Evolutionary conservation across 2,888 invertebrate species (phyloP), one percentile per base, ranked within the genome.

Genomic region (Trachelus iudaicus): DNA sequence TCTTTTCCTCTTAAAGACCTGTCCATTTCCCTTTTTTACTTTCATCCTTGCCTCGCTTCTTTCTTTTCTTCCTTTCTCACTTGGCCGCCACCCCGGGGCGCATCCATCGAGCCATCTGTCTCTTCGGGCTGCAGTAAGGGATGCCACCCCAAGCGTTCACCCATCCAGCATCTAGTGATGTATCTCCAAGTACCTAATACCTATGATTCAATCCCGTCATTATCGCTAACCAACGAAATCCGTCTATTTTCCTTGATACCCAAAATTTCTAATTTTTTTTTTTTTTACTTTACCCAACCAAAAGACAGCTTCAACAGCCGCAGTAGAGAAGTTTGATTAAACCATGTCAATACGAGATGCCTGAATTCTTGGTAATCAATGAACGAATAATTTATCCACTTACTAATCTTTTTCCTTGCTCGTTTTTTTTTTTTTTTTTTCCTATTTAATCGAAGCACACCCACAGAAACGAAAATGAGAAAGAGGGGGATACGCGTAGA

Each of bases 11-110:
- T 56, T 56, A 23, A 56, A 56, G 56, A 77, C 79, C 79, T 83
- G 82, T 80, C 77, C 80, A 76, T 69, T 80, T 80, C 80, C 75
- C 75, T 79, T 75, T 77, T 69, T 79, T 78, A 75, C 71, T 73
- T 77, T 76, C 76, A 4, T 56, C 71, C 69, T 15, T 71, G 11
- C 56, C 31, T 69, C 35, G 73, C 35, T 73, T 40, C 78, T 71
- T 75, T 23, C 75, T 69, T 31, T 40, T 75, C 56, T 56, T 37
- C 69, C 69, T 40, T 75, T 75, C 37, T 76, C 74, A 80, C 73
- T 76, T 77, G 73, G 76, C 79, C 77, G 80, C 75, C 69, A 79
- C 76, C 75, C 23, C 6, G 23, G 9, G 56, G 23, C 23, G 56
- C 15, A 23, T 56, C 56, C 56, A 9, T 23, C 23, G 56, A 15